Percentiles rank a stretch among this genome's conserved stretches.
Conservation (phyloP, 2,888 invertebrate species). For the Euphydryas editha region DNA sequence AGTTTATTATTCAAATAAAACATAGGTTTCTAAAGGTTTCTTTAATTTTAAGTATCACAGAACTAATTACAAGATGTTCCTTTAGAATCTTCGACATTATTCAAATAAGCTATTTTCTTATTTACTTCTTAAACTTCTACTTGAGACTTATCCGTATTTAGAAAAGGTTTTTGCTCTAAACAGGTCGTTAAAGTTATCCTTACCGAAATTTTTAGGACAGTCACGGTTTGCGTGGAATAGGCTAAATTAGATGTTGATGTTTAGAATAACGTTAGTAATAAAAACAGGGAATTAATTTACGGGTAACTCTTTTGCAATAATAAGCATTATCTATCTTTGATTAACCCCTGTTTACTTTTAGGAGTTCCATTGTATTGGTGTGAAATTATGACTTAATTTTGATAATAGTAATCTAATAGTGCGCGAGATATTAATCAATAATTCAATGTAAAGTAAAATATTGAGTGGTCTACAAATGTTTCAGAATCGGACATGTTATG, state of each 20-base stretch:
- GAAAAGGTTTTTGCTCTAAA: not conserved
- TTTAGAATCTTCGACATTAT: not conserved
- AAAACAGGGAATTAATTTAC: too few species aligned
- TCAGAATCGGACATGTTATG: too few species aligned
- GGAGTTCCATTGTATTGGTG: too few species aligned
- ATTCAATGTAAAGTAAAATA: too few species aligned
- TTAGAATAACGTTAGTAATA: too few species aligned
- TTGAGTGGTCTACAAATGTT: too few species aligned
- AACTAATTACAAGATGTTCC: slow-evolving; percentile 4
- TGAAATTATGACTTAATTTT: too few species aligned
- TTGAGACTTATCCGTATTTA: not conserved
- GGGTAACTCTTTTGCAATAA: too few species aligned
- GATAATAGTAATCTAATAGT: too few species aligned
- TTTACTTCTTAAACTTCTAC: not conserved
- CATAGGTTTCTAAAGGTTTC: not conserved
- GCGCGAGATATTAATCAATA: too few species aligned
- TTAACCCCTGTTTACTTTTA: too few species aligned
- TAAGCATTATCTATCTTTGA: too few species aligned
- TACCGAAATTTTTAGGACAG: not conserved
- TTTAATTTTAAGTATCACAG: not conserved
- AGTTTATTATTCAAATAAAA: not conserved
- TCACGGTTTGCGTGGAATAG: not conserved
- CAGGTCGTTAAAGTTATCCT: not conserved
- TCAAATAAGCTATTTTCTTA: slow-evolving; percentile 7
- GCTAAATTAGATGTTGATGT: not conserved